Base-by-base conservation (phyloP, 2,888 invertebrate genomes). In the Phaedon cochleariae region DNA sequence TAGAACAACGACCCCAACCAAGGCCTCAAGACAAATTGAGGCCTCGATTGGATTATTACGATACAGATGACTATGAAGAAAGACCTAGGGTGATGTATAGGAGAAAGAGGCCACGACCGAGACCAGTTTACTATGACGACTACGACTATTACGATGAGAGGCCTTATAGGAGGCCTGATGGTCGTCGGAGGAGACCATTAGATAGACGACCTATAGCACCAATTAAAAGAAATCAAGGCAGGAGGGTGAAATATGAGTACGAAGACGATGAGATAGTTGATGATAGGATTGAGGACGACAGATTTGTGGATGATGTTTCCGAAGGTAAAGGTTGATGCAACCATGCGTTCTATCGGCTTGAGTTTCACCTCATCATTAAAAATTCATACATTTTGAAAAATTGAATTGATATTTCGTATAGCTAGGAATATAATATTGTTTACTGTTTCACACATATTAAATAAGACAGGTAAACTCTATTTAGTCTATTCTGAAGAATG, bases 1-100 rank as follows among this genome's bases (percentile, higher is more conserved):
- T 54, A 41, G 82, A 88, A 62, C 65, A 67, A 1, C 66, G 73
- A 12, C 37, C 57, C 9, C 54, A 45, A n/a, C 10, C 34, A 3
- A 84, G 87, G 26, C 85, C 87, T 0, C 78, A 77, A 37, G 84
- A 90, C 61, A 85, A 88, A 65, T 84, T 89, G 45, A 85, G 89
- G 0, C 88, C 89, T 1, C 83, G 82, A 15, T 89, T 91, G 71
- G 91, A 92, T 65, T 92, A 93, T 73, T 92, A 94, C 1, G 87
- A 89, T 45, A 89, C 91, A 58, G 89, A 90, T 51, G 88, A 90
- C 60, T 87, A 88, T 21, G 86, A 91, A 49, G 80, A 87, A 82
- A 62, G 75, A 21, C 87, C 87, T 21, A 76, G 80, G 60, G 70
- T 75, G n/a, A 17, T 61, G 18, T 62, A 49, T 37, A 85, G 89